Evolutionary conservation across 1,140 invertebrate species (phyloP), one percentile per base, ranked within the genome.

Genomic region (Ditylenchus dipsaci): DNA sequence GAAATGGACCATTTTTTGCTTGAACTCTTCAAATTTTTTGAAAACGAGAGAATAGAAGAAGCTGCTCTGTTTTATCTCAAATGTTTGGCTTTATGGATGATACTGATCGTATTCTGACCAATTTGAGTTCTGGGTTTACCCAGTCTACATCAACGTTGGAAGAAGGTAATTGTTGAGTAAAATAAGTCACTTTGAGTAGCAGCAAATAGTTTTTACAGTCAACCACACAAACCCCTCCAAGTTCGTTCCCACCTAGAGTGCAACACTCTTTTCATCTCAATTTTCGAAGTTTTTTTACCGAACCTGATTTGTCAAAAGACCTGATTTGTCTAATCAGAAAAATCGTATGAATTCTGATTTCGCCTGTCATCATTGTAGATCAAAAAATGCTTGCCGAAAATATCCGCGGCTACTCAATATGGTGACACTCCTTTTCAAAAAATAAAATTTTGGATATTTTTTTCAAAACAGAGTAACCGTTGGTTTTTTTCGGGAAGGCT

Each of bases 1-100:
- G 59, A 61, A 61, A 19, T 43, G n/a, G 59, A 61, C 21, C 3
- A 30, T 21, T 21, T 61, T 21, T 61, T 33, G 13, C n/a, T 30
- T 30, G 59, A 61, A 61, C 29, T 61, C n/a, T 30, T 61, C n/a
- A 5, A 61, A 43, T 27, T 19, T 7, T 61, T 61, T 19, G 59
- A 61, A 30, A 26, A 61, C 5, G 59, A 30, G 3, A n/a, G 29
- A 33, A 21, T 61, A 33, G 59, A 61, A 61, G 29, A 33, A 8
- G 59, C 59, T 8, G 17, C 38, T 19, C 8, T 33, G 19, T 43
- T 61, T 13, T 61, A 61, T 27, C 19, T 61, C 19, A 61, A 61
- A 27, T 43, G 27, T 27, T 30, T 61, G 5, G 29, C n/a, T 7
- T 30, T 19, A 5, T 61, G n/a, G 59, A 61, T 26, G 59, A 61